Percentiles rank a stretch among this genome's conserved stretches.
Evolutionary conservation across 2,113 vertebrate genomes (phyloP).

Genomic region (Mus spicilegus): DNA sequence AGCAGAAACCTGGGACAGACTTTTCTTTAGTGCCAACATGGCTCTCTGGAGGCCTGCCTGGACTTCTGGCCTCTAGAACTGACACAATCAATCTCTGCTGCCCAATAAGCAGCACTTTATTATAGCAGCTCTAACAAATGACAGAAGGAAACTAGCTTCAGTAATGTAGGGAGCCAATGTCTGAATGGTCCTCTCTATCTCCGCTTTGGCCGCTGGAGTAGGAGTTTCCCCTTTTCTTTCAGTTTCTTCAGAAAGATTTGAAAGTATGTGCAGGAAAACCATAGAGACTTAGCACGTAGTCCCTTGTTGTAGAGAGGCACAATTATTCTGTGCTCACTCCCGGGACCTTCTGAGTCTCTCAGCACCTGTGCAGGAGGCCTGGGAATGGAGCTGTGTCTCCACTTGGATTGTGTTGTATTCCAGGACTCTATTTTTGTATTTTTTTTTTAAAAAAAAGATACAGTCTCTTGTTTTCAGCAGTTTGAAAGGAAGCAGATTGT

Average conservation of each 20-base stretch:
- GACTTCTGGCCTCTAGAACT: background rate
- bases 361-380: background rate
- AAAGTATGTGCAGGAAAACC: background rate
- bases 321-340: background rate
- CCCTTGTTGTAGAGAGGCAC: background rate
- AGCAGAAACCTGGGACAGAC: background rate
- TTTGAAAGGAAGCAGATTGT: constrained; percentile 52
- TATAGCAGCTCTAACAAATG: background rate
- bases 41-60: background rate
- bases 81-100: background rate
- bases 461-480: background rate
- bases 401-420: background rate
- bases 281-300: background rate
- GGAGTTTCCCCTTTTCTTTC: background rate
- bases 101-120: background rate
- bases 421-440: background rate
- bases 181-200: background rate
- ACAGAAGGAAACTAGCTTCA: background rate
- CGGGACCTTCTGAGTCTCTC: background rate
- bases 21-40: background rate
- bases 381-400: background rate
- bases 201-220: background rate
- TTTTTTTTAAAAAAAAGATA: background rate
- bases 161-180: background rate
- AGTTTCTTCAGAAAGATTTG: constrained; percentile 6